Base-by-base conservation (phyloP, 1,140 invertebrate species). In the Dufourea novaeangliae region DNA sequence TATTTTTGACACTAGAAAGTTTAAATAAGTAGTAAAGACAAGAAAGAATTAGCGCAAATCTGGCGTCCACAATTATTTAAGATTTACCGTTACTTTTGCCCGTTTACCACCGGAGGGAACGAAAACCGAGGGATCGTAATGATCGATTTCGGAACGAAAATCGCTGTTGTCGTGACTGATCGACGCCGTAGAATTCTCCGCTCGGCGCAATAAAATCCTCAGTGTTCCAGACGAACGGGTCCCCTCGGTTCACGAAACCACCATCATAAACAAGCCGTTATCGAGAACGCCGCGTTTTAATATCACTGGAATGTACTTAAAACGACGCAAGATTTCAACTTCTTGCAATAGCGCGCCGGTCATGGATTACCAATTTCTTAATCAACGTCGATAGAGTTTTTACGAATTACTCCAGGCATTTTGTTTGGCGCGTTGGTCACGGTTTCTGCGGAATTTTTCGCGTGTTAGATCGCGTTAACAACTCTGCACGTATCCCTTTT, bases 81-180 rank as follows among this genome's bases (percentile, higher is more conserved):
- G 41, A 72, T 44, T 62, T 72, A 72, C 57, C 41, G 57, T 63
- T 41, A 37, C 39, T 63, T 37, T 71, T 22, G n/a, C 12, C 17
- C 22, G n/a, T 63, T 72, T 37, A 72, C 5, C 29, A 37, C 41
- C 69, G 7, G n/a, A 6, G 32, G 41, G 29, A 37, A 72, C 29
- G 22, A 25, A 59, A 71, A 29, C 22, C 27, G 17, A 73, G 7
- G n/a, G 17, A 11, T 10, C 17, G 12, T 75, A 68, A 57, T 75
- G 44, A 68, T 56, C 62, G 62, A 59, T 44, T 44, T 68, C 52
- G n/a, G 52, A 68, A 54, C 59, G 50, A 59, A 32, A 64, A 39
- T 73, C 50, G 12, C 44, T n/a, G 57, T 73, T 50, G 44, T 72
- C 69, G 59, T 66, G 61, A 72, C 64, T 29, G 46, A 57, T 54